Evolutionary conservation across 2,113 vertebrate species (phyloP), one percentile per base, ranked within the genome.

Genomic region (Salvelinus fontinalis): DNA sequence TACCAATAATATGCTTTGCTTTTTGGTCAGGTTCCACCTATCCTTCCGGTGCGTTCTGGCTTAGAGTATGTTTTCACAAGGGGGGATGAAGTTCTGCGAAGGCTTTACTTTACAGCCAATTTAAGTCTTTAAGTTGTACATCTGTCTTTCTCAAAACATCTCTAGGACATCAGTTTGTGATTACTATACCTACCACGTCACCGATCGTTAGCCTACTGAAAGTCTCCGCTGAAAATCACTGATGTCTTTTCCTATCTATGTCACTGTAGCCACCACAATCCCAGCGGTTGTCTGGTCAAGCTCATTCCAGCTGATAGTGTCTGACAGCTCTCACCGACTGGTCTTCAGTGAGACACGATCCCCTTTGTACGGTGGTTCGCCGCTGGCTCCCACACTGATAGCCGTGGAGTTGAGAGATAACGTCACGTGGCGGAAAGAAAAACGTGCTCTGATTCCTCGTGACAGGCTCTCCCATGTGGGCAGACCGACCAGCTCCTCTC

Each of bases 221-320:
- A 16, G 27, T 67, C 26, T 29, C 65, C 2, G 16, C 31, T 31
- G 8, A 44, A 44, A 44, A 44, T 44, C 39, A 44, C 9, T 9
- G 2, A 11, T 44, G 27, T 68, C 67, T 18, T 18, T 34, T 3
- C 31, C 18, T 39, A 68, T 68, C 67, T 68, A 12, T 34, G 29
- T 70, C 11, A 48, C 68, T 14, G 3, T 29, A 67, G 9, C 26
- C 9, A 27, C 9, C 9, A 22, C n/a, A 12, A 64, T 22, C n/a
- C 20, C 20, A 64, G 12, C 2, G 77, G 82, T 60, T 4, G 0
- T 16, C 39, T 74, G 73, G 79, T 72, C 76, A 59, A 75, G 62
- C 79, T 79, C 39, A 44, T 75, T 79, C 79, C 69, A 75, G 8
- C 39, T 66, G 67, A 83, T 39, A 54, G 83, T 77, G 81, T 85